Evolutionary conservation across 2,797 vertebrate genomes (phyloP), one percentile per base, ranked within the genome.

Genomic region (Lagocephalus sceleratus): DNA sequence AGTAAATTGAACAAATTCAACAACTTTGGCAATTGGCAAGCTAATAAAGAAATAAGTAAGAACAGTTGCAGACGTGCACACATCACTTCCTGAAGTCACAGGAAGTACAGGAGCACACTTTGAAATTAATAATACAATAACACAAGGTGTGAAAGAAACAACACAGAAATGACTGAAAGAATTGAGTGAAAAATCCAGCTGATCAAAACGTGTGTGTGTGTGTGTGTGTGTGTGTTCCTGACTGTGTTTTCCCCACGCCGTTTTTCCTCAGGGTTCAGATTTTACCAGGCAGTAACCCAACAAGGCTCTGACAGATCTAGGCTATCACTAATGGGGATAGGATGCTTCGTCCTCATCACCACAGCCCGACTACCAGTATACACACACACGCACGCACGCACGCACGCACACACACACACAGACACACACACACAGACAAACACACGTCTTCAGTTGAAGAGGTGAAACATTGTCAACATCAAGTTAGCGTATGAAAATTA

Each of bases 251-350:
- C 62, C 66, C 71, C 80, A 68, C 73, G 77, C 70, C 54, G 57
- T 73, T 75, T 74, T 71, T 85, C 83, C 80, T 81, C 60, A 56
- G 82, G 79, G 81, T 71, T 78, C 69, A 68, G 62, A 71, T 78
- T 83, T 80, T 82, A 60, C 75, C 63, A 79, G 63, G 69, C 76
- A 76, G 62, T 77, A 76, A 79, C 73, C 81, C 73, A 84, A 73
- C 78, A 60, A 78, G 60, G 54, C 72, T 78, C 61, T 91, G 89
- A 92, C 89, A 89, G 79, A 91, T 90, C 86, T 91, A 75, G 90
- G 90, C 83, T 90, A 88, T 88, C 83, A 76, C 84, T 90, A 88
- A 89, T 81, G 88, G 80, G 82, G 83, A 83, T 80, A 84, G 77
- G 74, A 82, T 75, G 68, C 78, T 81, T 87, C 82, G 81, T 73